phyloP scores from a whole-genome alignment of 2,113 vertebrate genomes.

The Ranitomeya variabilis region DNA sequence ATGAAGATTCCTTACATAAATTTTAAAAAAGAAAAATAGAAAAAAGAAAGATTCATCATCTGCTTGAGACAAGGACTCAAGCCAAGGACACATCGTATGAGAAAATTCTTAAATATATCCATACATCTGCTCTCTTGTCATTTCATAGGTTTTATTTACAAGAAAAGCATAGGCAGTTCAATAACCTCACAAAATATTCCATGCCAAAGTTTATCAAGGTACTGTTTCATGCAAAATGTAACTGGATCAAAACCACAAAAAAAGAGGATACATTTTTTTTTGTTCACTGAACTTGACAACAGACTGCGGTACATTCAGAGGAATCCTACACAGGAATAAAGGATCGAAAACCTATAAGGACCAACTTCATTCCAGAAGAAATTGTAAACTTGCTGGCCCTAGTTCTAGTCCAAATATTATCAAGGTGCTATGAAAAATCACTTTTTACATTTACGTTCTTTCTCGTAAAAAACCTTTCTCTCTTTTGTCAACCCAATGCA shows the following conservation, averaged over 20 bases:
- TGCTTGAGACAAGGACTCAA: constrained; percentile 41
- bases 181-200: constrained; percentile 54
- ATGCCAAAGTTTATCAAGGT: constrained; percentile 50
- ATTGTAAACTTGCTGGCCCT: constrained; percentile 56
- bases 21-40: constrained; percentile 47
- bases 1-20: constrained; percentile 57
- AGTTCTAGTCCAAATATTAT: constrained; percentile 36
- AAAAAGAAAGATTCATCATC: constrained; percentile 45
- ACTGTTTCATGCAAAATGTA: constrained; percentile 52
- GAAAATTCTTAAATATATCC: constrained; percentile 24
- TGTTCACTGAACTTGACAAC: constrained; percentile 47
- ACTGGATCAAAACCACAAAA: constrained; percentile 54
- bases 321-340: constrained; percentile 10
- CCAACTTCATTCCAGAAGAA: constrained; percentile 47
- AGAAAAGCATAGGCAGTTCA: constrained; percentile 44
- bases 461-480: background rate
- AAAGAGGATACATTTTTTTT: constrained; percentile 30
- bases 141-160: constrained; percentile 50
- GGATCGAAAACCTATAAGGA: constrained; percentile 31
- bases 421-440: constrained; percentile 43
- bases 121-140: constrained; percentile 24
- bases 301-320: constrained; percentile 55
- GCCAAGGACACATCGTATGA: constrained; percentile 37
- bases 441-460: constrained; percentile 14
- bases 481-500: constrained; percentile 33